These are phyloP conservation scores for Prietella phreatophila DNA, from an alignment of 2,113 vertebrate genomes.

Conservation along the genomic window DNA sequence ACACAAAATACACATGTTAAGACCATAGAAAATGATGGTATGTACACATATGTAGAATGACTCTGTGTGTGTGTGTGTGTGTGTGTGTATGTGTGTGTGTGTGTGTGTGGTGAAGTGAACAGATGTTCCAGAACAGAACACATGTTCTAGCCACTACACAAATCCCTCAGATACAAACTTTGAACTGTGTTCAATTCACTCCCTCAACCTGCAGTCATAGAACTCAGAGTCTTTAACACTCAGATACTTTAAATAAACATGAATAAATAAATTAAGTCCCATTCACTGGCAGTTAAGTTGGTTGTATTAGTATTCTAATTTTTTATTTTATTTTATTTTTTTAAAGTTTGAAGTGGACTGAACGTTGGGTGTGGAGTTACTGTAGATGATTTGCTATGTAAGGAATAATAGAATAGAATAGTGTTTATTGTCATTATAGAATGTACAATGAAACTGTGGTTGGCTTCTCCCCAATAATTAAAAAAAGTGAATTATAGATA, in stretches of 20 bases:
- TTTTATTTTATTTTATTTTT: no score
- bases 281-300: background rate
- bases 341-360: background rate
- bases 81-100: slow-evolving; percentile 1
- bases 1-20: no score
- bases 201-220: background rate
- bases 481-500: no score
- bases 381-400: background rate
- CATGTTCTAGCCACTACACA: background rate
- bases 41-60: no score
- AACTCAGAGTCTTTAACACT: background rate
- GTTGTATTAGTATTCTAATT: background rate
- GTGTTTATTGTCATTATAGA: no score
- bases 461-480: no score
- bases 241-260: background rate
- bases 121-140: slow-evolving; percentile 7
- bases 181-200: background rate
- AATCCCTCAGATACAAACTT: slow-evolving; percentile 1
- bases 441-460: no score
- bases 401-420: no score
- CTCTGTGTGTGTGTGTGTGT: slow-evolving; percentile 22
- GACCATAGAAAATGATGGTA: no score
- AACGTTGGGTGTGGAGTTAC: background rate
- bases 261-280: background rate
- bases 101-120: background rate